These are phyloP conservation scores for Scolopax bukidnonensis DNA, from an alignment of 2,797 vertebrate genomes.

Conservation along the genomic window DNA sequence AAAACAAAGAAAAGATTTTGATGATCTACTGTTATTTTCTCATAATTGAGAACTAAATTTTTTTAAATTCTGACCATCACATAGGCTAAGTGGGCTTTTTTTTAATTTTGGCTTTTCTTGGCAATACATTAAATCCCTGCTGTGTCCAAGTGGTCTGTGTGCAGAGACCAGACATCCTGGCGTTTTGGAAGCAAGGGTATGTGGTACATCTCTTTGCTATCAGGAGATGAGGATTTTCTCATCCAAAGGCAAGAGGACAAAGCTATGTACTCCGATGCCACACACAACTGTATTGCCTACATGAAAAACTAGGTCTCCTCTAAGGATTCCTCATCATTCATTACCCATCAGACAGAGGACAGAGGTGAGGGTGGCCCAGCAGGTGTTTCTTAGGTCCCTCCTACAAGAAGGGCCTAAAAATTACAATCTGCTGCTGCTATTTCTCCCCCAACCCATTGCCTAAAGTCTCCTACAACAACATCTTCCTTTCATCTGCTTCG, in stretches of 20 bases:
- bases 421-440: not conserved
- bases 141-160: not conserved
- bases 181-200: not conserved
- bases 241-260: not conserved
- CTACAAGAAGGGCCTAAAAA: not conserved
- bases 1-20: not conserved
- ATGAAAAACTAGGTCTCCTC: fast-evolving
- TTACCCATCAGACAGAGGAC: fast-evolving
- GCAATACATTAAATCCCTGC: not conserved
- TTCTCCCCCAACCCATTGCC: not conserved
- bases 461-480: too few species aligned
- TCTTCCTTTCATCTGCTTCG: not conserved
- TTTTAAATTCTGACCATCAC: not conserved
- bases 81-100: not conserved
- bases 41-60: not conserved
- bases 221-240: not conserved
- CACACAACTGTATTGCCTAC: not conserved
- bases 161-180: not conserved
- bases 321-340: not conserved
- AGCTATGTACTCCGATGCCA: fast-evolving
- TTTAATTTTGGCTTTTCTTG: not conserved
- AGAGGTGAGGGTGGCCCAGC: not conserved
- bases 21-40: not conserved
- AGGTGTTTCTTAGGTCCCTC: not conserved
- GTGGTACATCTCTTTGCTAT: too few species aligned